Evolutionary conservation across 2,113 vertebrate species (phyloP).

Genomic region (Actenoides hombroni): DNA sequence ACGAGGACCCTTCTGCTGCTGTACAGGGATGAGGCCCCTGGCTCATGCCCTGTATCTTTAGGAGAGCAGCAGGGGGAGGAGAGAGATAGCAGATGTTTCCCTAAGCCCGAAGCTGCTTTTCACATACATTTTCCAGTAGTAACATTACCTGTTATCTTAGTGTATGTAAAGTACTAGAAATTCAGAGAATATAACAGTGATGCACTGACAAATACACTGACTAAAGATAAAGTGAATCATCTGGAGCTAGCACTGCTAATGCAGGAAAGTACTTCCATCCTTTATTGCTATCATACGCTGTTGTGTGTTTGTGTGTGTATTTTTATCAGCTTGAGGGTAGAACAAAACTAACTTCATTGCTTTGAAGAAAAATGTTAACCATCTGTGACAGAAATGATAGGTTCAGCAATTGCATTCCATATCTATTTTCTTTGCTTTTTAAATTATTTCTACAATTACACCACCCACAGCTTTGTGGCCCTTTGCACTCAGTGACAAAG

Average conservation of each 20-base stretch:
- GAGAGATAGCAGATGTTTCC: not conserved
- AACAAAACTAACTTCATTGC: not conserved
- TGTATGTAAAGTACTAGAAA: not conserved
- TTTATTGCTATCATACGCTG: not conserved
- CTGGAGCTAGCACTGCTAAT: not conserved
- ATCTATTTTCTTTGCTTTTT: constrained; percentile 13
- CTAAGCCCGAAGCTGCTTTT: not conserved
- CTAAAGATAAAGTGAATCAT: not conserved
- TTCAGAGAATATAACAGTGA: not conserved
- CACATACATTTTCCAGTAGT: not conserved
- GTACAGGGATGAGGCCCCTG: not conserved
- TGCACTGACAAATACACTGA: not conserved
- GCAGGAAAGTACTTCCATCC: not conserved
- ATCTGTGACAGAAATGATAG: not conserved
- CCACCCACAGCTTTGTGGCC: not conserved
- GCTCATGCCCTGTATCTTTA: not conserved
- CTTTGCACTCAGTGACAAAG: not conserved
- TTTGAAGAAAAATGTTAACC: constrained; percentile 1
- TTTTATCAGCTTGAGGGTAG: not conserved
- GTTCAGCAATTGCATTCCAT: not conserved
- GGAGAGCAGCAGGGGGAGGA: not conserved
- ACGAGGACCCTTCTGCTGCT: not conserved
- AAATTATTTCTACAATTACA: constrained; percentile 2
- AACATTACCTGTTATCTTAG: not conserved
- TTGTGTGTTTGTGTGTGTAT: not conserved